A percentile compares a stretch with the other conserved stretches of the same genome.
These are phyloP conservation scores for Dendropsophus ebraccatus DNA, from an alignment of 2,113 vertebrate species.

Conservation along the genomic window DNA sequence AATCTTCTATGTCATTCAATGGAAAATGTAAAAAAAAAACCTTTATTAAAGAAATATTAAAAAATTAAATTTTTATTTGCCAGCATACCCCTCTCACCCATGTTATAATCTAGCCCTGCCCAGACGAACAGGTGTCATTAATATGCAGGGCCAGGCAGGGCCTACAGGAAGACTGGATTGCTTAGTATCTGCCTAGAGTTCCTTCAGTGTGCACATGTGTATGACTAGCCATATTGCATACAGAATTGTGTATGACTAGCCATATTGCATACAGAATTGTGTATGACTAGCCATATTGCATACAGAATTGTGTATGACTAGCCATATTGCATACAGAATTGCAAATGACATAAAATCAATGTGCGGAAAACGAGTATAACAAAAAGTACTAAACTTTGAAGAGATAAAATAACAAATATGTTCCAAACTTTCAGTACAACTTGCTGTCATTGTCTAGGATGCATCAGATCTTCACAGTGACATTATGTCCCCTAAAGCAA, in stretches of 20 bases:
- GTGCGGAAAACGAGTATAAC: neutral
- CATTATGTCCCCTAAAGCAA: conserved; percentile 34
- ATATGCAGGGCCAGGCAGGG: no score
- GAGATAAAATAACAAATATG: neutral
- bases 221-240: neutral
- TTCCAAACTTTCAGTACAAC: neutral
- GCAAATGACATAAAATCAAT: neutral
- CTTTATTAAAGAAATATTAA: no score
- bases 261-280: no score
- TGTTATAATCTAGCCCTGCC: no score
- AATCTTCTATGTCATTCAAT: no score
- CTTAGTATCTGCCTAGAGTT: neutral
- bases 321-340: neutral
- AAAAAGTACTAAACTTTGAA: neutral
- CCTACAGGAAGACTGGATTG: no score
- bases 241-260: neutral
- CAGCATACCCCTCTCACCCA: no score
- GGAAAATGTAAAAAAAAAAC: no score
- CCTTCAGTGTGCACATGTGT: neutral
- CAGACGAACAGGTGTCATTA: no score
- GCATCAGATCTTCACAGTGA: conserved; percentile 6
- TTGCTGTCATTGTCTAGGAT: neutral
- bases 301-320: neutral
- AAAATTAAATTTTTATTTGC: no score
- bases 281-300: neutral